Percentiles rank a stretch among this genome's conserved stretches.
phyloP scores from a whole-genome alignment of 2,113 vertebrate species.

The Sinocyclocheilus rhinocerous region DNA sequence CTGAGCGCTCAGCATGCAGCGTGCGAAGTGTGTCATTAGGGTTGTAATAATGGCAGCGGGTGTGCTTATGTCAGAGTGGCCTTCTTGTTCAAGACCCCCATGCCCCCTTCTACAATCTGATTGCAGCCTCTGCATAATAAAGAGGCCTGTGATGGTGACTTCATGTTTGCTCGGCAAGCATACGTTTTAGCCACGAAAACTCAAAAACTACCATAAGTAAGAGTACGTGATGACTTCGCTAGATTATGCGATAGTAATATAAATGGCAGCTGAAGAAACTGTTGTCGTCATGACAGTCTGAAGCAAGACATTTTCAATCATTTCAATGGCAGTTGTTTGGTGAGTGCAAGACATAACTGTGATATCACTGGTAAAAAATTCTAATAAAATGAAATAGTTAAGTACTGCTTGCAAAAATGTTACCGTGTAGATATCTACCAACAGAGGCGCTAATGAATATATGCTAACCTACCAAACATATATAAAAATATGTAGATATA shows the following conservation, averaged over 20 bases:
- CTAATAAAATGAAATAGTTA: too few species aligned
- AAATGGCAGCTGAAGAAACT: not conserved
- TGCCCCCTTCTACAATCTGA: constrained; percentile 73
- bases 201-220: not conserved
- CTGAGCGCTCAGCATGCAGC: constrained; percentile 88
- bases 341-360: not conserved
- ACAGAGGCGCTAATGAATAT: too few species aligned
- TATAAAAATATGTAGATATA: too few species aligned
- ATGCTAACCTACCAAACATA: too few species aligned
- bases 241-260: not conserved
- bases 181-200: not conserved
- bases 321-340: not conserved
- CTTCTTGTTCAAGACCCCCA: constrained; percentile 74
- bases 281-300: not conserved
- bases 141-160: constrained; percentile 66
- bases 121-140: constrained; percentile 84
- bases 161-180: constrained; percentile 56
- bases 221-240: not conserved
- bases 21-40: constrained; percentile 86
- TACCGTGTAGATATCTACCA: too few species aligned
- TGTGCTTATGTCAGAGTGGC: constrained; percentile 81
- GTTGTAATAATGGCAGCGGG: constrained; percentile 84
- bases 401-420: not conserved
- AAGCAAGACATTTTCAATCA: not conserved
- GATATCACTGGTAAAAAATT: not conserved